Conservation (phyloP, 2,888 invertebrate species). For the Scaptomyza polygonia region DNA sequence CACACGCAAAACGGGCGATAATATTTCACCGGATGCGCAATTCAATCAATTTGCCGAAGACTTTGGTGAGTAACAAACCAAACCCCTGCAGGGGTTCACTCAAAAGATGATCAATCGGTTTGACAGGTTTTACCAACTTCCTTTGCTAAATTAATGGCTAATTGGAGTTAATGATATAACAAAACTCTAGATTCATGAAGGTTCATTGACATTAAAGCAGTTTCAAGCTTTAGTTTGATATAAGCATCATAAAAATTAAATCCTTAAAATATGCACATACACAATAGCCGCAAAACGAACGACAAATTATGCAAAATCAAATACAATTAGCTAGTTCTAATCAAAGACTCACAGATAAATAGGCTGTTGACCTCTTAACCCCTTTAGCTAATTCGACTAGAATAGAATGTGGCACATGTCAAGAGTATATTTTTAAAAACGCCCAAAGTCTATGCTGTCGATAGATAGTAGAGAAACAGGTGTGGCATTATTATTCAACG, state of each 20-base stretch:
- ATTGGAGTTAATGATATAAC: no score
- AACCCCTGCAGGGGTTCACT: not conserved
- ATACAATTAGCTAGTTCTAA: not conserved
- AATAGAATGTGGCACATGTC: slow-evolving; percentile 26
- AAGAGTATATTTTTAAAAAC: slow-evolving; percentile 23
- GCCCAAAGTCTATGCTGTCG: slow-evolving; percentile 19
- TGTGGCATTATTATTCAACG: slow-evolving; percentile 67
- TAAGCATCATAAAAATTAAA: not conserved
- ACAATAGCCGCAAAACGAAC: not conserved
- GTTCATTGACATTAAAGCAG: not conserved
- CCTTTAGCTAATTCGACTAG: slow-evolving; percentile 13
- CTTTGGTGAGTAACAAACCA: slow-evolving; percentile 69
- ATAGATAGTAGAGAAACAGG: slow-evolving; percentile 13
- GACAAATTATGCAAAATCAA: slow-evolving; percentile 23
- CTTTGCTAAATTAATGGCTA: no score
- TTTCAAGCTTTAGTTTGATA: not conserved
- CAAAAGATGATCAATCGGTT: slow-evolving; percentile 19
- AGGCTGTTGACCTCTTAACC: slow-evolving; percentile 58
- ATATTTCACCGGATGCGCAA: slow-evolving; percentile 39
- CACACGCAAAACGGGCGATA: slow-evolving; percentile 51
- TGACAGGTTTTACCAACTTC: not conserved
- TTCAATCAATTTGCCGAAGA: slow-evolving; percentile 68
- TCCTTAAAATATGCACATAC: slow-evolving; percentile 10
- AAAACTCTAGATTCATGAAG: not conserved
- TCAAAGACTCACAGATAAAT: not conserved